Evolutionary conservation across 2,797 vertebrate genomes (phyloP).

Genomic region (Sebastes diploproa): DNA sequence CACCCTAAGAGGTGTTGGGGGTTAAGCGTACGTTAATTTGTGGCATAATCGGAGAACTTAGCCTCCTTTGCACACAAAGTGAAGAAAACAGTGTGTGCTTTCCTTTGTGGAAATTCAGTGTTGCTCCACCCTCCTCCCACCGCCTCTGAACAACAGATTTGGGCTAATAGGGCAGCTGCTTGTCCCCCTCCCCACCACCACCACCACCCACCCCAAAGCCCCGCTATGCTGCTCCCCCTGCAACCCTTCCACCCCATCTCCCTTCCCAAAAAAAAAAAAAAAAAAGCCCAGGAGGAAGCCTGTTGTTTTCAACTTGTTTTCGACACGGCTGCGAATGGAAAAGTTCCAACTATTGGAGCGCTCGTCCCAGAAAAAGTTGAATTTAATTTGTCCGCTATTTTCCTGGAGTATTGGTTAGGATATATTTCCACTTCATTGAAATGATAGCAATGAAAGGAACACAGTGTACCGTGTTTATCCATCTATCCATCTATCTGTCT

Average conservation of each 20-base stretch:
- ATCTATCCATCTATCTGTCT: slow-evolving; percentile 18
- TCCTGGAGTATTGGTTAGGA: slow-evolving; percentile 2
- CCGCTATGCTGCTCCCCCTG: slow-evolving; percentile 43
- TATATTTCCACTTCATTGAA: slow-evolving; percentile 18
- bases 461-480: slow-evolving; percentile 28
- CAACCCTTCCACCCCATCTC: slow-evolving; percentile 57
- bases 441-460: slow-evolving; percentile 20
- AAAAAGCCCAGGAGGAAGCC: slow-evolving; percentile 62
- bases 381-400: slow-evolving; percentile 27
- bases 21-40: slow-evolving; percentile 53
- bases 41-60: slow-evolving; percentile 40
- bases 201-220: slow-evolving; percentile 28
- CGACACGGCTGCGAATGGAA: slow-evolving; percentile 51
- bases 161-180: slow-evolving; percentile 80
- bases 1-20: slow-evolving; percentile 25
- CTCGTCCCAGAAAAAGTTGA: slow-evolving; percentile 13
- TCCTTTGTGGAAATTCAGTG: slow-evolving; percentile 69
- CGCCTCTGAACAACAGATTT: slow-evolving; percentile 77
- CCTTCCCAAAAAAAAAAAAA: slow-evolving; percentile 17
- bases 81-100: slow-evolving; percentile 49
- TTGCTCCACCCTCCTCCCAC: slow-evolving; percentile 70
- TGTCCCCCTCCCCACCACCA: slow-evolving; percentile 39
- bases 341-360: slow-evolving; percentile 45
- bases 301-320: slow-evolving; percentile 73
- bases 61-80: slow-evolving; percentile 41